phyloP scores from a whole-genome alignment of 2,888 invertebrate species.

The Epiblema foenella region DNA sequence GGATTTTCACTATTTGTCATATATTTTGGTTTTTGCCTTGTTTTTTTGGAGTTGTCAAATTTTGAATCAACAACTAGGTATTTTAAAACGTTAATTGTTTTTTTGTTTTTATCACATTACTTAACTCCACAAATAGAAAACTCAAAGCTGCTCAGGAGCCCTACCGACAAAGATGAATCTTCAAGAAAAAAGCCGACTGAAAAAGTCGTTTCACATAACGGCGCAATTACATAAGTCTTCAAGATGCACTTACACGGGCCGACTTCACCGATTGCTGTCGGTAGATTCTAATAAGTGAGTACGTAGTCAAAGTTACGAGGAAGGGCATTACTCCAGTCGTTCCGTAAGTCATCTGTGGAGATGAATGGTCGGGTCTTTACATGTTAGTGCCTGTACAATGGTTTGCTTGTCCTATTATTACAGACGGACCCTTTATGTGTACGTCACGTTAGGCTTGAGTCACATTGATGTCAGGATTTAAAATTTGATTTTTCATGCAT shows the following conservation, averaged over 20 bases:
- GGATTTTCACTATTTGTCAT: too few relatives aligned
- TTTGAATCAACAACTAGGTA: too few relatives aligned
- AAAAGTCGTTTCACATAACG: constrained; percentile 6
- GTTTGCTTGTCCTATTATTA: constrained; percentile 72
- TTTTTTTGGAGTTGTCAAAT: too few relatives aligned
- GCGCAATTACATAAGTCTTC: constrained; percentile 21
- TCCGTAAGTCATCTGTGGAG: constrained; percentile 64
- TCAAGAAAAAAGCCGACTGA: constrained; percentile 4
- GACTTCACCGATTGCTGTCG: constrained; percentile 27
- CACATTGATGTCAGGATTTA: constrained; percentile 51
- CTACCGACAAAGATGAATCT: background rate
- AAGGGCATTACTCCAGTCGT: constrained; percentile 63
- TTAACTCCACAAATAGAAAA: background rate
- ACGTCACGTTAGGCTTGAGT: constrained; percentile 51
- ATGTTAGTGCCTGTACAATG: constrained; percentile 65
- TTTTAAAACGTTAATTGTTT: too few relatives aligned
- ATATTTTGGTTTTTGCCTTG: too few relatives aligned
- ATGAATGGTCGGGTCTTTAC: constrained; percentile 67
- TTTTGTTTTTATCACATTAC: too few relatives aligned
- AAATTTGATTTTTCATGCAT: constrained; percentile 4
- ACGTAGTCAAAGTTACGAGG: constrained; percentile 58
- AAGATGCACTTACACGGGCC: constrained; percentile 31
- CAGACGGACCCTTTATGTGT: constrained; percentile 68
- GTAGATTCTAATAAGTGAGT: constrained; percentile 32
- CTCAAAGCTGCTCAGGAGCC: background rate